Evolutionary conservation across 2,113 vertebrate genomes (phyloP), one percentile per base, ranked within the genome.

Genomic region (Muntiacus reevesi): DNA sequence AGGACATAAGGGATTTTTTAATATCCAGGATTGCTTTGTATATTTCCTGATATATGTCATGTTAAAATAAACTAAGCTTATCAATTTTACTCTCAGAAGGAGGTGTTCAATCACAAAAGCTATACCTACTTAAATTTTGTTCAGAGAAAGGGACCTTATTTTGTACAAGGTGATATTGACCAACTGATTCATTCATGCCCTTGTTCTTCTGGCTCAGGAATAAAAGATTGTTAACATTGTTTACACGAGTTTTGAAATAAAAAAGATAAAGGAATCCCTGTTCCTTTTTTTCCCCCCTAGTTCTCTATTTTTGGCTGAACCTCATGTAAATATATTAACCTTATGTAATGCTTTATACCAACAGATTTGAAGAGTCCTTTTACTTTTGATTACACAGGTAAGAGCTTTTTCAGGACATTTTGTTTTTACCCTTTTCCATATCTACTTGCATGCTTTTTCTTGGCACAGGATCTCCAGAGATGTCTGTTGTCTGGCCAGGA

Each of bases 211-310:
- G 78, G 91, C 88, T 89, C 7, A 55, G 2, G 7, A 50, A 84
- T 60, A 76, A 88, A 95, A 83, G 3, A 40, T 62, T 33, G 1
- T 57, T 92, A 54, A 4, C 6, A 28, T 50, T 95, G 95, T 96
- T 96, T 96, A 88, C 64, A 88, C 25, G 94, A 45, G 30, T 57
- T 92, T 94, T 87, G 60, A 84, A 90, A 86, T 95, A 85, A 94
- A 82, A 15, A 87, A 64, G 67, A 45, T 59, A 94, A 83, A 21
- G 16, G n/a, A 67, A 82, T 62, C n/a, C 5, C 0, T 85, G 36
- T 93, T 92, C 27, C 45, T 47, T 60, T 86, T 54, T 95, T 89
- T 64, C 3, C 40, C 15, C 19, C 9, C 43, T 47, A 27, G 16
- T 78, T 91, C 52, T 10, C 52, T 81, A 59, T n/a, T 76, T 95